Evolutionary conservation across 2,113 vertebrate genomes (phyloP), one percentile per base, ranked within the genome.

Genomic region (Chitala chitala): DNA sequence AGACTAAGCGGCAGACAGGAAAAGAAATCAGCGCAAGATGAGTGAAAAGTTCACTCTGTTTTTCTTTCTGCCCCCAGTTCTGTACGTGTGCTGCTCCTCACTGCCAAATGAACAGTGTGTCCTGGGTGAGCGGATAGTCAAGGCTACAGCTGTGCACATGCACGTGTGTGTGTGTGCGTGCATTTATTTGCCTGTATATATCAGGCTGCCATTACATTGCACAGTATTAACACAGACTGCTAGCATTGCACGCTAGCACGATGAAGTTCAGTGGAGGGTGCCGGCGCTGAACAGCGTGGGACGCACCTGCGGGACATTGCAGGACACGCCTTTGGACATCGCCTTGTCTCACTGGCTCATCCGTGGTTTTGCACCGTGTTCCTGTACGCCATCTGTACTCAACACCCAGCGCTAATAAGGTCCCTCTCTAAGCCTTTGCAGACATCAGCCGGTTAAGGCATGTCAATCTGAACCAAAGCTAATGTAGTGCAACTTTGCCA

Each of bases 61-160:
- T 46, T n/a, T 64, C 7, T 66, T 48, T 38, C 22, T 54, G 12
- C 65, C 44, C 77, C 48, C 36, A 53, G 65, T 46, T 58, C 20
- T 69, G 38, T 79, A 53, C 50, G 56, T 76, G 71, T 74, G 75
- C 71, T 76, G 48, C 65, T 59, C 42, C 50, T 46, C 38, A 22
- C 51, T 75, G 71, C 46, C 42, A 74, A 55, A 51, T 48, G 79
- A 79, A 77, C 77, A 83, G 22, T 46, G 54, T 80, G 83, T 86
- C 59, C 82, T 72, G 17, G 73, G 63, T 74, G 54, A 44, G 40
- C 68, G 44, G 55, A 54, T 69, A 81, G 72, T 79, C 64, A 81
- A 82, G 80, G 80, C 63, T 79, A 58, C 15, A 42, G 59, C 22
- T 76, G 51, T 58, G 40, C 24, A 36, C 64, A 44, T 29, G 54